Conservation (phyloP, 2,113 vertebrate genomes). For the Cynopterus brachyotis region DNA sequence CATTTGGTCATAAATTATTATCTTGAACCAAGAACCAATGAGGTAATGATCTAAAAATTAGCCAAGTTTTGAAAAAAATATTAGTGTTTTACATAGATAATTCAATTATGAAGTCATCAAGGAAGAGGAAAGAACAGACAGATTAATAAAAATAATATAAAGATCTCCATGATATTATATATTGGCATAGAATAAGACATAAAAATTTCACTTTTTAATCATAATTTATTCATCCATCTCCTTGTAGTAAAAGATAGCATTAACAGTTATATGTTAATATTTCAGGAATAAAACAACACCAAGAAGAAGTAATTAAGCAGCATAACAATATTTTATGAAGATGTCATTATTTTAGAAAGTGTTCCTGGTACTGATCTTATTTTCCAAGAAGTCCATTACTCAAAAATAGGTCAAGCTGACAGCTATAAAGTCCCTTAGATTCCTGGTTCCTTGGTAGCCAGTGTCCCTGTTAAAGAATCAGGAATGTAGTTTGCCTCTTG, state of each 20-base stretch:
- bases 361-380: not conserved
- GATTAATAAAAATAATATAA: not conserved
- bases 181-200: not conserved
- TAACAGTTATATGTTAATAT: not conserved
- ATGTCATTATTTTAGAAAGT: not conserved
- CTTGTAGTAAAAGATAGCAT: not conserved
- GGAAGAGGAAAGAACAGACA: not conserved
- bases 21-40: not conserved
- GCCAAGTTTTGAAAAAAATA: not conserved
- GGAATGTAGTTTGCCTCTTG: not conserved
- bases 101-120: not conserved
- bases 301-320: not conserved
- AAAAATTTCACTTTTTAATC: not conserved
- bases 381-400: not conserved
- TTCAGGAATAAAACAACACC: constrained; percentile 20
- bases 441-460: not conserved
- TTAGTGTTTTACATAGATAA: not conserved
- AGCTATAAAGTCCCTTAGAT: not conserved
- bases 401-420: not conserved
- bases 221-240: not conserved
- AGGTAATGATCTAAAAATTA: not conserved
- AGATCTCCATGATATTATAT: not conserved
- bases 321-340: not conserved
- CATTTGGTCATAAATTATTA: not conserved
- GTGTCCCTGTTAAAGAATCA: not conserved